A percentile compares a stretch with the other conserved stretches of the same genome.
phyloP scores from a whole-genome alignment of 2,888 invertebrate species.

The Trichogramma evanescens region DNA sequence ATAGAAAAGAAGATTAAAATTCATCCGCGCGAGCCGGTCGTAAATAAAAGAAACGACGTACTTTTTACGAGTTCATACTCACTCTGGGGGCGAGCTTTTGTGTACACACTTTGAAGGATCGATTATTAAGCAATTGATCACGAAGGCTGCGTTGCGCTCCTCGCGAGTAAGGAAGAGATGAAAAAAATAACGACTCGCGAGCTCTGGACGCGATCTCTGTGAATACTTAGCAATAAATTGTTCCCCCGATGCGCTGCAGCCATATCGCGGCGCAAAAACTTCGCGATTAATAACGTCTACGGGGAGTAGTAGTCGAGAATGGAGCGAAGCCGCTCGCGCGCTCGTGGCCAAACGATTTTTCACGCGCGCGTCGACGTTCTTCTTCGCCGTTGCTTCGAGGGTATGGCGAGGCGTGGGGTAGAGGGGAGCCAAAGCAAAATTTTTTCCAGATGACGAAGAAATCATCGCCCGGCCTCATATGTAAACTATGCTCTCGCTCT shows the following conservation, averaged over 20 bases:
- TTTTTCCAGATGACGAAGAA: too few relatives aligned
- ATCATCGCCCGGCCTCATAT: too few relatives aligned
- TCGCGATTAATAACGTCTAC: slow-evolving; percentile 17
- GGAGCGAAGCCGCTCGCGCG: neutral
- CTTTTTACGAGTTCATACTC: slow-evolving; percentile 8
- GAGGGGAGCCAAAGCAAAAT: neutral
- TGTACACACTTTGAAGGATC: slow-evolving; percentile 8
- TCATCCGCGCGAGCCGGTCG: neutral
- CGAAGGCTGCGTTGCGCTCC: slow-evolving; percentile 1
- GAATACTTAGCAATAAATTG: slow-evolving; percentile 11
- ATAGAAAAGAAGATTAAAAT: neutral
- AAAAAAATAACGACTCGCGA: too few relatives aligned
- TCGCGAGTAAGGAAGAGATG: too few relatives aligned
- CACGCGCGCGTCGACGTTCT: slow-evolving; percentile 1
- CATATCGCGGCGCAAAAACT: slow-evolving; percentile 9
- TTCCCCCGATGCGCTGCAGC: neutral
- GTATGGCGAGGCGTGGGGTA: neutral
- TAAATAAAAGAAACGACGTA: slow-evolving; percentile 9
- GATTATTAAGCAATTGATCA: slow-evolving; percentile 17
- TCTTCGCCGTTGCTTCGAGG: slow-evolving; percentile 15
- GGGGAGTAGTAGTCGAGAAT: neutral
- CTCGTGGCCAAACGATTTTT: slow-evolving; percentile 10
- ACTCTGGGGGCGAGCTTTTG: too few relatives aligned
- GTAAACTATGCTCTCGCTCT: too few relatives aligned
- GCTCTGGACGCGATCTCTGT: too few relatives aligned